A percentile compares a stretch with the other conserved stretches of the same genome.
These are phyloP conservation scores for Hypercompe scribonia DNA, from an alignment of 2,888 invertebrate genomes.

Conservation along the genomic window DNA sequence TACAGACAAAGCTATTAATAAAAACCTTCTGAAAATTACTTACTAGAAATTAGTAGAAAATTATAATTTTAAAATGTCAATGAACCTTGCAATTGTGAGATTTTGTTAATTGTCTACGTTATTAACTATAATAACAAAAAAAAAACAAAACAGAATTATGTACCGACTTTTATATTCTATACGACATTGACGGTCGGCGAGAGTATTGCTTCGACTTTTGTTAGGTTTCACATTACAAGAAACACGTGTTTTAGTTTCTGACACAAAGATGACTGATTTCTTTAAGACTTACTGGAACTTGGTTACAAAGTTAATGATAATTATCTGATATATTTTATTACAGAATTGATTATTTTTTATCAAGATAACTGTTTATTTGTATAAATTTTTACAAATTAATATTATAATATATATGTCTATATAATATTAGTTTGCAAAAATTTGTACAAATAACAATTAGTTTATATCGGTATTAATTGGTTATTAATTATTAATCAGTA, in stretches of 20 bases:
- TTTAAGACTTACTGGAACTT: not conserved
- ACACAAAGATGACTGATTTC: not conserved
- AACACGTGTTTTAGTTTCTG: not conserved
- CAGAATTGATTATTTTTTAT: not conserved
- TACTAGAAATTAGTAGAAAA: not conserved
- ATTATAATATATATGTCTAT: not conserved
- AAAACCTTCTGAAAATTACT: not conserved
- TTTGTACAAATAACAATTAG: no score
- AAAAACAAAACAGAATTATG: not conserved
- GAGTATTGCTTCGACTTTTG: not conserved
- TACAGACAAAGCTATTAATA: not conserved
- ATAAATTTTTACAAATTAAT: not conserved
- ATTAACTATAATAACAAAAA: not conserved
- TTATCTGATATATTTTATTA: not conserved
- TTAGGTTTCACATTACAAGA: not conserved
- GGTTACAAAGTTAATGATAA: not conserved
- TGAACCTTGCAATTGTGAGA: not conserved
- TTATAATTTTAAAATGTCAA: not conserved
- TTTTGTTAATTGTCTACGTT: not conserved
- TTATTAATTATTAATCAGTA: no score
- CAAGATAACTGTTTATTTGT: not conserved
- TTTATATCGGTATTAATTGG: no score
- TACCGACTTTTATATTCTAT: not conserved
- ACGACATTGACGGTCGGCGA: not conserved
- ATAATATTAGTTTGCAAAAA: no score